phyloP scores from a whole-genome alignment of 2,113 vertebrate species.

The Prinia subflava region DNA sequence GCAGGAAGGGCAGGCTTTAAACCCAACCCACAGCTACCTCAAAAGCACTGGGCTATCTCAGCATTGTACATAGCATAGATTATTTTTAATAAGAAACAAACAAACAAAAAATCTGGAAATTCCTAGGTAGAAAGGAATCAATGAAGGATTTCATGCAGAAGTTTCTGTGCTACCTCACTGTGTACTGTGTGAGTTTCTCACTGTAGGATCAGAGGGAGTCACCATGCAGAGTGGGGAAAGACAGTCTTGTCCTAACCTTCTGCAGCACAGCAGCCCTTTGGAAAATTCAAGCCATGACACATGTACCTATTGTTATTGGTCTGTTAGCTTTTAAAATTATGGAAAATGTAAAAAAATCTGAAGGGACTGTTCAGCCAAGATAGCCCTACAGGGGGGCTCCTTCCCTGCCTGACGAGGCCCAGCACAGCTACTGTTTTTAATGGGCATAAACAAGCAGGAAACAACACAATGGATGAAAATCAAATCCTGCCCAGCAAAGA shows the following conservation, averaged over 20 bases:
- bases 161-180: not conserved
- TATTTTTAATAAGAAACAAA: not conserved
- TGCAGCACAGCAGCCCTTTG: not conserved
- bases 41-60: not conserved
- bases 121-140: not conserved
- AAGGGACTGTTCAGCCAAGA: not conserved
- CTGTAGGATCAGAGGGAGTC: fast-evolving
- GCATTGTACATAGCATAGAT: fast-evolving
- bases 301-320: not conserved
- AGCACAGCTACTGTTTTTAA: not conserved
- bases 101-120: not conserved
- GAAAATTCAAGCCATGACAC: not conserved
- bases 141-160: not conserved
- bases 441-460: not conserved
- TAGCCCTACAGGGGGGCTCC: not conserved
- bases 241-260: not conserved
- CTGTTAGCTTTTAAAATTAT: not conserved
- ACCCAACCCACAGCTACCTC: not conserved
- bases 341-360: not conserved
- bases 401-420: not conserved
- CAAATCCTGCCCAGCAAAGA: not conserved
- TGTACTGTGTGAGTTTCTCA: not conserved
- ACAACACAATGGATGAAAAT: not conserved
- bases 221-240: not conserved
- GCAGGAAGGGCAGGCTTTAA: not conserved